A percentile compares a stretch with the other conserved stretches of the same genome.
Conservation (phyloP, 2,888 invertebrate species). For the Polydrusus pterygomalis region DNA sequence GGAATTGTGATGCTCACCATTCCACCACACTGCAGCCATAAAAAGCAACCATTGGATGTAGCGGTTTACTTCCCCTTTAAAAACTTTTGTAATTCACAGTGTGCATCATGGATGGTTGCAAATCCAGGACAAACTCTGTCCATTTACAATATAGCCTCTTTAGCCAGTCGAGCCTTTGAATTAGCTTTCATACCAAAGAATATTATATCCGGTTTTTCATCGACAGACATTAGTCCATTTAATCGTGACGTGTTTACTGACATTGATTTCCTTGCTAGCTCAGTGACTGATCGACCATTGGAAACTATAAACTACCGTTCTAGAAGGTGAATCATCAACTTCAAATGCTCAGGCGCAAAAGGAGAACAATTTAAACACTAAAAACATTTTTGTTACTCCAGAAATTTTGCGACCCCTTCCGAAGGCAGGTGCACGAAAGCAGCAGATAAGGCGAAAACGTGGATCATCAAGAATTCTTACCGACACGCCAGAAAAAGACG, state of each 20-base stretch:
- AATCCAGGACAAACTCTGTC: conserved; percentile 63
- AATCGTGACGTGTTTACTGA: conserved; percentile 33
- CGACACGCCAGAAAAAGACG: conserved; percentile 33
- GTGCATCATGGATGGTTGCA: conserved; percentile 62
- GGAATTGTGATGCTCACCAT: no score
- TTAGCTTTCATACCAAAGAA: conserved; percentile 42
- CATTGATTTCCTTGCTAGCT: conserved; percentile 26
- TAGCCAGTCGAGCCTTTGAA: conserved; percentile 33
- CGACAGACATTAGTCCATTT: conserved; percentile 32
- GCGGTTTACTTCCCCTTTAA: no score
- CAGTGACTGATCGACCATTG: conserved; percentile 40
- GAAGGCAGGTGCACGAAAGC: conserved; percentile 39
- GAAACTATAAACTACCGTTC: conserved; percentile 28
- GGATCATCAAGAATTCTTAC: conserved; percentile 4
- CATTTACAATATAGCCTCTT: conserved; percentile 46
- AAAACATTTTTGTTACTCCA: no score
- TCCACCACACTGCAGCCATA: conserved; percentile 46
- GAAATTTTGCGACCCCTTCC: no score
- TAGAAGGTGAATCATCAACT: conserved; percentile 26
- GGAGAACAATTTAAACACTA: conserved; percentile 16
- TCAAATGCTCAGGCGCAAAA: conserved; percentile 7
- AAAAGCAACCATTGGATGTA: no score
- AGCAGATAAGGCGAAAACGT: no score
- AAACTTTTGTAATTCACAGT: conserved; percentile 36
- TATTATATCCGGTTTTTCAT: conserved; percentile 37